Percentiles rank a stretch among this genome's conserved stretches.
These are phyloP conservation scores for Drosophila buzzatii DNA, from an alignment of 2,888 invertebrate genomes.

Conservation along the genomic window DNA sequence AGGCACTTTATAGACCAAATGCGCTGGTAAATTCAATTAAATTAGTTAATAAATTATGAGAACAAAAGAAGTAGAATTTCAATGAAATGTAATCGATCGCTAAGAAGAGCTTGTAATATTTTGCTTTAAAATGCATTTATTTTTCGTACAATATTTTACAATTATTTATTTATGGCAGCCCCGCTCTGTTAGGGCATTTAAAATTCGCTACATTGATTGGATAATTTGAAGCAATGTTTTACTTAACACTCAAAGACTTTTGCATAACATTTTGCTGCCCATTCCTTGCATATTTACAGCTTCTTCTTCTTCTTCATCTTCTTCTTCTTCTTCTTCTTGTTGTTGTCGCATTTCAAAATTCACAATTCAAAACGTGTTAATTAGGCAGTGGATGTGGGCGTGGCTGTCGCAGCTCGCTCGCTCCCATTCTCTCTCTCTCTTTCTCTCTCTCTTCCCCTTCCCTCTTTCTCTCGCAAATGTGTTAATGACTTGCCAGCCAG, in stretches of 20 bases:
- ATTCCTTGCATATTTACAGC: constrained; percentile 14
- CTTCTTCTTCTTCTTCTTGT: constrained; percentile 30
- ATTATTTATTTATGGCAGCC: too few species aligned
- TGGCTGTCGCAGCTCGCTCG: constrained; percentile 7
- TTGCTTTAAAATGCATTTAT: too few species aligned
- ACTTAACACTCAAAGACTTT: constrained; percentile 63
- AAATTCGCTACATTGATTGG: constrained; percentile 19
- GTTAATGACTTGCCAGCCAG: constrained; percentile 71
- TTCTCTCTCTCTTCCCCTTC: background rate
- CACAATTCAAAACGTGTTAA: constrained; percentile 81
- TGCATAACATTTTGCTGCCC: constrained; percentile 61
- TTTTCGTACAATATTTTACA: too few species aligned
- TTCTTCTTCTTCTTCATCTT: constrained; percentile 12
- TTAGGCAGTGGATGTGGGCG: constrained; percentile 67
- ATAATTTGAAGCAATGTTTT: constrained; percentile 52
- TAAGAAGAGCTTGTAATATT: too few species aligned
- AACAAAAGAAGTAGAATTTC: too few species aligned
- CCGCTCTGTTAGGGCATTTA: background rate
- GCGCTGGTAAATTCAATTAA: too few species aligned
- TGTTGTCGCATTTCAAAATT: constrained; percentile 74
- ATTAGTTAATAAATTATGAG: too few species aligned
- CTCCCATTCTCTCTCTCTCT: background rate
- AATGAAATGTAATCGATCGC: too few species aligned
- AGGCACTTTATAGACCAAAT: background rate
- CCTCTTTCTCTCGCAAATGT: constrained; percentile 59